phyloP scores from a whole-genome alignment of 2,797 vertebrate genomes.

The Eremophila alpestris region DNA sequence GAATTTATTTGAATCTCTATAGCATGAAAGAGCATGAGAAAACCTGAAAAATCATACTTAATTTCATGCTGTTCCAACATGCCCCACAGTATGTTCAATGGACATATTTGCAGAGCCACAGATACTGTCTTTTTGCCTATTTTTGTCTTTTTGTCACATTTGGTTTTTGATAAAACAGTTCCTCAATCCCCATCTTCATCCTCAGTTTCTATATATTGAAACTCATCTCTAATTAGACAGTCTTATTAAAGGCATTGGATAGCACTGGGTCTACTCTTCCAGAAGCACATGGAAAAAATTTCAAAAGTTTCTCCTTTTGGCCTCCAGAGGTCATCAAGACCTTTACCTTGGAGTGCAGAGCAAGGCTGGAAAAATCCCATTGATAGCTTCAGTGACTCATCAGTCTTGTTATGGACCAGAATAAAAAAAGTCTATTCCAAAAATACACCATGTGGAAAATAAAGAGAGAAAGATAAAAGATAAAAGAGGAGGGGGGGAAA shows the following conservation, averaged over 20 bases:
- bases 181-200: background rate
- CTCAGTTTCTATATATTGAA: background rate
- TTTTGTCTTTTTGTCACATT: background rate
- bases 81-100: background rate
- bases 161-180: background rate
- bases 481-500: fast-evolving
- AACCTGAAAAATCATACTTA: background rate
- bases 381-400: background rate
- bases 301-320: background rate
- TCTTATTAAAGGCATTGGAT: background rate
- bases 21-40: background rate
- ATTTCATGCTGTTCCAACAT: background rate
- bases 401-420: background rate
- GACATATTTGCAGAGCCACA: background rate
- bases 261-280: background rate
- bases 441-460: background rate
- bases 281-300: background rate
- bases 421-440: background rate
- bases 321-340: conserved; percentile 18
- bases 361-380: background rate
- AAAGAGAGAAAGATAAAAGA: background rate
- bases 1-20: background rate
- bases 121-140: background rate
- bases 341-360: background rate
- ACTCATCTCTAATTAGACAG: background rate